Evolutionary conservation across 2,113 vertebrate species (phyloP), one percentile per base, ranked within the genome.

Genomic region (Lophochroa leadbeateri): DNA sequence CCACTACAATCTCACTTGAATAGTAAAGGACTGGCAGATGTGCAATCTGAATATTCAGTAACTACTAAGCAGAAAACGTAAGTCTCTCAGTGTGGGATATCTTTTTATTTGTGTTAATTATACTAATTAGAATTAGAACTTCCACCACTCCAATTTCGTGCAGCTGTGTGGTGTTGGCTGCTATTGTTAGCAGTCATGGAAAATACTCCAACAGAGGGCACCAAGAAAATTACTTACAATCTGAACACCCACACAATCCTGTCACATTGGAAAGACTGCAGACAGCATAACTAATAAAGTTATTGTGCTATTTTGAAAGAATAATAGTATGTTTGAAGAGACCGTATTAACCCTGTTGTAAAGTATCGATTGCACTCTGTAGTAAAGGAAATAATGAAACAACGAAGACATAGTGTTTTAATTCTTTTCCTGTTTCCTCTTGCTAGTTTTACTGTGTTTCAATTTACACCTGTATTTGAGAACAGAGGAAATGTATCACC

Each of bases 261-360:
- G 97, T 98, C 98, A 96, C 88, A 93, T 93, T 96, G 96, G 97
- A 97, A 96, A 97, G 95, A 91, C 31, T 96, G 91, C 94, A 98
- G 97, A 96, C 97, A 97, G 96, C 95, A 98, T 98, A 98, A 98
- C 97, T 98, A 98, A 98, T 98, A 98, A 98, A 98, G 96, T 97
- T 98, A 98, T 97, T 98, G 98, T 98, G 97, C 93, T 98, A 95
- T 97, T 98, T 96, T 97, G 97, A 97, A 97, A 98, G 96, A 98
- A 98, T 98, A 98, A 98, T 98, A 97, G 92, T 90, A 97, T 98
- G 97, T 98, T 98, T 98, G 97, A 98, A 98, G 97, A 97, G 96
- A 97, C 96, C 91, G 60, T 96, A 98, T 98, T 98, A 98, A 98
- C 98, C 98, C 97, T 96, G 97, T 97, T 98, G 97, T 98, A 98